These are phyloP conservation scores for Garra rufa DNA, from an alignment of 2,113 vertebrate genomes.

Conservation along the genomic window DNA sequence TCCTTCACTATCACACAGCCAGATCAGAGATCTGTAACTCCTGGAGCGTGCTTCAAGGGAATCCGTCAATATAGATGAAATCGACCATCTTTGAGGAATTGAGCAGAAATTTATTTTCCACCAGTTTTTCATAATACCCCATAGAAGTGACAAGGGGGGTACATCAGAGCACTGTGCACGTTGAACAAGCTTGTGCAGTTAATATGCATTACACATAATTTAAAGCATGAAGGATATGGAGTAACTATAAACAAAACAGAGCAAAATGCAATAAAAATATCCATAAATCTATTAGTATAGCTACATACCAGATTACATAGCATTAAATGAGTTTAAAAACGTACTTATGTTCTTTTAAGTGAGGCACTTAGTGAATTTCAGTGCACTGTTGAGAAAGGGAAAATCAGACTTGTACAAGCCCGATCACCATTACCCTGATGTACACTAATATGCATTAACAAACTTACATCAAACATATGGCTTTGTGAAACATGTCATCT, in stretches of 20 bases:
- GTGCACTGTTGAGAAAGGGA: conserved; percentile 66
- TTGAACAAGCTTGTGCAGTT: conserved; percentile 54
- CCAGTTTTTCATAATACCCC: conserved; percentile 27
- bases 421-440: conserved; percentile 63
- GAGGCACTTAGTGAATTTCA: conserved; percentile 74
- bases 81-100: conserved; percentile 4
- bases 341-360: conserved; percentile 45
- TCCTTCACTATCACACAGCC: conserved; percentile 65
- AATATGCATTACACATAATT: conserved; percentile 65
- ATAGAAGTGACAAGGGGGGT: conserved; percentile 10
- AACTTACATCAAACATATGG: conserved; percentile 66
- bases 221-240: conserved; percentile 69
- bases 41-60: conserved; percentile 57
- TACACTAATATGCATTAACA: conserved; percentile 56
- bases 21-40: conserved; percentile 61
- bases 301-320: conserved; percentile 56
- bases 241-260: conserved; percentile 65
- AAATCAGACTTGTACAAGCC: conserved; percentile 64
- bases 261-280: conserved; percentile 61
- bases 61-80: conserved; percentile 43
- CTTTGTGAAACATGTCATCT: conserved; percentile 66
- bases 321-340: conserved; percentile 50
- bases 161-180: conserved; percentile 53
- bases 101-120: conserved; percentile 9
- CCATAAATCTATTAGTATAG: conserved; percentile 58